Conservation (phyloP, 2,888 invertebrate genomes). For the Drosophila nr. medialis region DNA sequence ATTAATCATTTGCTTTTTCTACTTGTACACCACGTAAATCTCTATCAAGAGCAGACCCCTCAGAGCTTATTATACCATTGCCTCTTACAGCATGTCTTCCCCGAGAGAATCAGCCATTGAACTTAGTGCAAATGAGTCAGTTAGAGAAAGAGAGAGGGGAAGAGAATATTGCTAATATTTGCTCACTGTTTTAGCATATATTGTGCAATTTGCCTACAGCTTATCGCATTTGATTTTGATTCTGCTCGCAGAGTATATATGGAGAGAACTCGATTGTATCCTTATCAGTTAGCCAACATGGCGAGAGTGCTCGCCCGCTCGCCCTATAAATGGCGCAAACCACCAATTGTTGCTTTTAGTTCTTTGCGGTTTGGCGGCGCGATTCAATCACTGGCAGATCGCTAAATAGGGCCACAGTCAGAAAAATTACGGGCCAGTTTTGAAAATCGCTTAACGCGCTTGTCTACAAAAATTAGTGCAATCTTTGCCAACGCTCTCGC, state of each 20-base stretch:
- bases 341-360: conserved; percentile 65
- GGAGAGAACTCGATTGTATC: conserved; percentile 47
- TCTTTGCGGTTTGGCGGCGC: conserved; percentile 64
- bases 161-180: conserved; percentile 20
- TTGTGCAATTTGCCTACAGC: conserved; percentile 51
- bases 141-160: conserved; percentile 13
- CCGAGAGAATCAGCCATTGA: conserved; percentile 50
- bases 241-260: conserved; percentile 2
- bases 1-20: not conserved
- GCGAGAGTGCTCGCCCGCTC: conserved; percentile 25
- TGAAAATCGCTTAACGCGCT: not conserved
- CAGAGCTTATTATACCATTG: conserved; percentile 3
- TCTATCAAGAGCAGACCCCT: not conserved
- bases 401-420: conserved; percentile 9
- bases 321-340: conserved; percentile 70
- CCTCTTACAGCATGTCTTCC: conserved; percentile 16
- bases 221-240: not conserved
- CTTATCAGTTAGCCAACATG: conserved; percentile 61
- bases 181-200: conserved; percentile 7
- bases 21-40: too few relatives aligned
- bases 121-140: conserved; percentile 29
- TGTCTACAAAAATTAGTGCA: conserved; percentile 3
- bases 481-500: not conserved
- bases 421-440: conserved; percentile 5
- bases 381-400: conserved; percentile 48